A percentile compares a stretch with the other conserved stretches of the same genome.
phyloP scores from a whole-genome alignment of 2,888 invertebrate genomes.

The Patella caerulea region DNA sequence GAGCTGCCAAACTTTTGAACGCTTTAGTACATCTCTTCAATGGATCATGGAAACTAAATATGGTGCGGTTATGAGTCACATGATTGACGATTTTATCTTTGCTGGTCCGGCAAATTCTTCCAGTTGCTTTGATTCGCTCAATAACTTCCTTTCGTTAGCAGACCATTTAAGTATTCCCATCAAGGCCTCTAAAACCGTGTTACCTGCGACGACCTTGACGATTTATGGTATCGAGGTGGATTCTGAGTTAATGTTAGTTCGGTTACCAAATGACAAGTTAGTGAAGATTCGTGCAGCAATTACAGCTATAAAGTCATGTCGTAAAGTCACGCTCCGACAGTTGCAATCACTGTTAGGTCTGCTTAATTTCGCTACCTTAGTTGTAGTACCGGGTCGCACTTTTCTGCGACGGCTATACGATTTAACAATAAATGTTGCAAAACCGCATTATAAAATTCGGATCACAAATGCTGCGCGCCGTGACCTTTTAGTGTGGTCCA shows the following conservation, averaged over 20 bases:
- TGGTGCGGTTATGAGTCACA: background rate
- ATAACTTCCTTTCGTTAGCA: background rate
- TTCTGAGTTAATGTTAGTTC: background rate
- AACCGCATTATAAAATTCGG: background rate
- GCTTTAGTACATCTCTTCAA: slow-evolving; percentile 4
- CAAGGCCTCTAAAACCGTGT: background rate
- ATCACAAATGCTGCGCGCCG: background rate
- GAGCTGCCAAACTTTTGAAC: background rate
- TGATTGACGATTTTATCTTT: slow-evolving; percentile 1
- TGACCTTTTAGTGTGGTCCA: background rate
- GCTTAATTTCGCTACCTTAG: no score
- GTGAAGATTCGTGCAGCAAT: background rate
- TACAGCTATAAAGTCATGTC: background rate
- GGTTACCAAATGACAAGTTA: background rate
- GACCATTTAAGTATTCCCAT: background rate
- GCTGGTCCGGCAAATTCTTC: background rate
- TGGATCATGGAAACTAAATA: background rate
- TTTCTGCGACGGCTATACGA: background rate
- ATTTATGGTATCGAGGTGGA: background rate
- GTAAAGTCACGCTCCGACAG: no score
- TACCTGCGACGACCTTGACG: background rate
- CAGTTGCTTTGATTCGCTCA: background rate
- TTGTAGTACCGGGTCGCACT: no score
- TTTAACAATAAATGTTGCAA: background rate
- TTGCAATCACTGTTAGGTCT: no score